phyloP scores from a whole-genome alignment of 2,797 vertebrate genomes.

The Muscicapa striata region DNA sequence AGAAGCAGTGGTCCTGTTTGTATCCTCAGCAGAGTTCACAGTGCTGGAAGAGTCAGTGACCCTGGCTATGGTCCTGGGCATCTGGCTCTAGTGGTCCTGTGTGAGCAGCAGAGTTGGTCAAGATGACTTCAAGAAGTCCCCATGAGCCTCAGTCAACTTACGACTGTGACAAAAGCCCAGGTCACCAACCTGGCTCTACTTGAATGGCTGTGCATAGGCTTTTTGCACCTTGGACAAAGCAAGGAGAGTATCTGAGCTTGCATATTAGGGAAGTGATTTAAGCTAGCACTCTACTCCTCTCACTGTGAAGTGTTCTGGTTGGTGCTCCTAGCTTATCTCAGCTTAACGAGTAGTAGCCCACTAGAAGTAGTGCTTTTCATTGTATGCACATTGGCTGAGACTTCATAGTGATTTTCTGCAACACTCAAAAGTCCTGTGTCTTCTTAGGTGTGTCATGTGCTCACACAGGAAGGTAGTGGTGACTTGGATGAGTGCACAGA shows the following conservation, averaged over 20 bases:
- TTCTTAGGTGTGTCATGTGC: not conserved
- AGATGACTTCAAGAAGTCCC: not conserved
- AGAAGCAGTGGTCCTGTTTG: not conserved
- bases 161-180: not conserved
- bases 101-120: not conserved
- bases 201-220: not conserved
- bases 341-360: rapidly evolving
- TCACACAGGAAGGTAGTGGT: not conserved
- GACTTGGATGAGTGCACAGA: not conserved
- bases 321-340: not conserved
- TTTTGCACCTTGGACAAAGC: not conserved
- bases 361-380: not conserved
- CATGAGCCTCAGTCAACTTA: not conserved
- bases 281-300: not conserved
- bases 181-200: not conserved
- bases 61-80: not conserved
- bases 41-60: not conserved
- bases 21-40: not conserved
- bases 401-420: not conserved
- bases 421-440: not conserved
- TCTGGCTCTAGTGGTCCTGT: not conserved
- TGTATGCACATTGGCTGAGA: not conserved
- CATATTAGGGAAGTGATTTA: not conserved
- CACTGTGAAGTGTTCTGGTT: not conserved
- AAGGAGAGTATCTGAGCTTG: not conserved